phyloP scores from a whole-genome alignment of 2,888 invertebrate species.

The Pteria penguin region DNA sequence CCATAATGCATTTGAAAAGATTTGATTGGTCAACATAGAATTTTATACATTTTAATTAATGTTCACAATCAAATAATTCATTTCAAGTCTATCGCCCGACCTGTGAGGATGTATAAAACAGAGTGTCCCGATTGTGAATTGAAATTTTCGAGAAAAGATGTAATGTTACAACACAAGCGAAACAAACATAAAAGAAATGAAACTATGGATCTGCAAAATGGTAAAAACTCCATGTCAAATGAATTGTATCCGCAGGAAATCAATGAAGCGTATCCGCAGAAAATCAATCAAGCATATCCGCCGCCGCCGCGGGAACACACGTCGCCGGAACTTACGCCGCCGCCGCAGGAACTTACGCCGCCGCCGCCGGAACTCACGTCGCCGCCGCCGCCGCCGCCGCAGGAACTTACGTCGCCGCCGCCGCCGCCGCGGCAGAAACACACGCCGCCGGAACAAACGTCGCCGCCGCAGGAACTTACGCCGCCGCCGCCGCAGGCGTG shows the following conservation, averaged over 20 bases:
- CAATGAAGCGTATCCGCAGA: slow-evolving; percentile 5
- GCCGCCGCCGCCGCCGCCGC: slow-evolving; percentile 23
- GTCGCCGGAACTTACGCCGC: neutral
- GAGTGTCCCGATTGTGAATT: neutral
- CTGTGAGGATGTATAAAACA: neutral
- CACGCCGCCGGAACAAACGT: neutral
- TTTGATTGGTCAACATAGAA: slow-evolving; percentile 11
- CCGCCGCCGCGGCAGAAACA: slow-evolving; percentile 2
- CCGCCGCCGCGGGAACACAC: neutral
- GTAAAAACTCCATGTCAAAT: too few species aligned
- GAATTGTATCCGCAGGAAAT: neutral
- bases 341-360: neutral
- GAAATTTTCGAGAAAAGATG: slow-evolving; percentile 23
- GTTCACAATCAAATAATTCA: slow-evolving; percentile 11
- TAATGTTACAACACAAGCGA: slow-evolving; percentile 25
- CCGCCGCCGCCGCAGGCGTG: neutral
- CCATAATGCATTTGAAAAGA: neutral
- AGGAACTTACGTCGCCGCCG: neutral
- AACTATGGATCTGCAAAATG: too few species aligned
- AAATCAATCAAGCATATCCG: neutral
- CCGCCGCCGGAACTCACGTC: neutral
- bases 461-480: neutral
- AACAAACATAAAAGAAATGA: slow-evolving; percentile 11
- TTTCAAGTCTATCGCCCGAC: neutral
- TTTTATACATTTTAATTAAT: slow-evolving; percentile 14